Evolutionary conservation across 1,140 invertebrate genomes (phyloP).

Genomic region (Micrasema longulum): DNA sequence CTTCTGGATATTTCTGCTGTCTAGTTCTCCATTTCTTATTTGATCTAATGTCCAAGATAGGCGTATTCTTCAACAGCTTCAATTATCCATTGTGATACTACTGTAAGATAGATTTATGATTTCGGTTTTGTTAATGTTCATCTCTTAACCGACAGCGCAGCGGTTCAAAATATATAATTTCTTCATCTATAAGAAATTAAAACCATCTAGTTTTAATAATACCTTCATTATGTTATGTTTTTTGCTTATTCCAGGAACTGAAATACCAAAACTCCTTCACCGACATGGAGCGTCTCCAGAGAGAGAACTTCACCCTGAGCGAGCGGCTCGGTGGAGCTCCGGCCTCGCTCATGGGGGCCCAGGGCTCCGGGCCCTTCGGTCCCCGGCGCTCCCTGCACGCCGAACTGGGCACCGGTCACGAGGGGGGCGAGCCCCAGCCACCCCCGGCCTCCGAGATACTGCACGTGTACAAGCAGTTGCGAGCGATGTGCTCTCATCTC

Average conservation of each 20-base stretch:
- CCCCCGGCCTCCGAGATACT: conserved; percentile 74
- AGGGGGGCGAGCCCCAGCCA: conserved; percentile 68
- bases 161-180: no score
- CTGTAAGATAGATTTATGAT: no score
- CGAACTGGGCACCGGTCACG: conserved; percentile 81
- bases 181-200: background rate
- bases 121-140: no score
- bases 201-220: background rate
- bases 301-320: conserved; percentile 73
- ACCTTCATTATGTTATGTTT: no score
- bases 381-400: conserved; percentile 74
- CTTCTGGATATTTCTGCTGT: no score
- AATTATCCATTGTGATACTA: no score
- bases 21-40: no score
- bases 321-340: conserved; percentile 70
- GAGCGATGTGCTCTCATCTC: conserved; percentile 76
- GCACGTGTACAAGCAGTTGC: conserved; percentile 75
- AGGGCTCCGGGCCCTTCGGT: conserved; percentile 57
- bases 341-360: conserved; percentile 53
- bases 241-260: conserved; percentile 61
- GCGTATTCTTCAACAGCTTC: no score
- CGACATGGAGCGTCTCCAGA: conserved; percentile 72
- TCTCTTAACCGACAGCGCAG: background rate
- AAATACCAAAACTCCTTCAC: conserved; percentile 72
- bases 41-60: no score